These are phyloP conservation scores for Stenopsyche tienmushanensis DNA, from an alignment of 1,140 invertebrate genomes.

Conservation along the genomic window DNA sequence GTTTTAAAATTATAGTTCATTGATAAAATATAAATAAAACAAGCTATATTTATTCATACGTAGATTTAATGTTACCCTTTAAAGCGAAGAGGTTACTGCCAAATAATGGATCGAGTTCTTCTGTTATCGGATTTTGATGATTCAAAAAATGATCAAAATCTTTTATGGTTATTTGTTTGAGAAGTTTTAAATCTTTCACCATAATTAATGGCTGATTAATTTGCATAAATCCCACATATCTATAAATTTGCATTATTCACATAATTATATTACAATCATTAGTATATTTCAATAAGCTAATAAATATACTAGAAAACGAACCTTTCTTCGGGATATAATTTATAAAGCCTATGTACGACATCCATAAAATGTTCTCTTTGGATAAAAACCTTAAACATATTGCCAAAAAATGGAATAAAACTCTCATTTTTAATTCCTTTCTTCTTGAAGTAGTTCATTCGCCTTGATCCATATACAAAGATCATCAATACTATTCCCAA, in stretches of 20 bases:
- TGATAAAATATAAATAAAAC: no score
- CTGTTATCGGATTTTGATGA: slow-evolving; percentile 51
- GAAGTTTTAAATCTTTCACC: slow-evolving; percentile 61
- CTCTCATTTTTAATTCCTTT: slow-evolving; percentile 9
- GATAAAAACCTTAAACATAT: slow-evolving; percentile 8
- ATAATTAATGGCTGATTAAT: slow-evolving; percentile 55
- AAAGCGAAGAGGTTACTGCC: slow-evolving; percentile 56
- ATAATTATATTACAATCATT: background rate
- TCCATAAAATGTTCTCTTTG: slow-evolving; percentile 20
- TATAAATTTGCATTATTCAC: slow-evolving; percentile 33
- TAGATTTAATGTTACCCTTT: no score
- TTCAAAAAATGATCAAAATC: slow-evolving; percentile 67
- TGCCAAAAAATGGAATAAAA: slow-evolving; percentile 7
- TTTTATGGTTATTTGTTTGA: slow-evolving; percentile 62
- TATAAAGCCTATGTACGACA: background rate
- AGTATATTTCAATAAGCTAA: background rate
- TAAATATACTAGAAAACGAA: no score
- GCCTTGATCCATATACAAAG: slow-evolving; percentile 10
- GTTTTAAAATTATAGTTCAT: no score
- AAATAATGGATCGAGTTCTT: slow-evolving; percentile 56
- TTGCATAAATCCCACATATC: slow-evolving; percentile 57
- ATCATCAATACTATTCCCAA: no score
- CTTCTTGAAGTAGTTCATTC: slow-evolving; percentile 12
- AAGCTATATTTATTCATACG: no score
- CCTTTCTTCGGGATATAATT: slow-evolving; percentile 28